Evolutionary conservation across 2,113 vertebrate species (phyloP).

Genomic region (Arenaria interpres): DNA sequence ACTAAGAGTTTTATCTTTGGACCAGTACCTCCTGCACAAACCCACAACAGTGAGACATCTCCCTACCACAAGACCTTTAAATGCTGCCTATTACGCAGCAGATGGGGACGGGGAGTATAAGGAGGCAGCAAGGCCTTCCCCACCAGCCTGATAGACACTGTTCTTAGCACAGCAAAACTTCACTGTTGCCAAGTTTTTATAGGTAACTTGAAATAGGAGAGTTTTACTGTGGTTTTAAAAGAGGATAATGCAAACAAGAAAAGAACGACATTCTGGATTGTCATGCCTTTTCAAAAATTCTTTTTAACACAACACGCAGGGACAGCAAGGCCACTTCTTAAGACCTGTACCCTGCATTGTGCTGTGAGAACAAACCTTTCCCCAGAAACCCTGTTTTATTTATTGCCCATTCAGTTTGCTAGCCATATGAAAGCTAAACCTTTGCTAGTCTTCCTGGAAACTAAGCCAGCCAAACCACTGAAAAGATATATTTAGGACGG

Average conservation of each 20-base stretch:
- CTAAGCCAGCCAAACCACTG: not conserved
- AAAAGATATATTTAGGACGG: conserved; percentile 35
- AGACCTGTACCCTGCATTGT: not conserved
- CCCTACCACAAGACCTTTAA: not conserved
- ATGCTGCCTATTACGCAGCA: not conserved
- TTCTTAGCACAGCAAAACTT: not conserved
- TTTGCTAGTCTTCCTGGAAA: conserved; percentile 54
- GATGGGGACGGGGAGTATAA: not conserved
- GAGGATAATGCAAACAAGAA: not conserved
- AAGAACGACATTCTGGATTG: not conserved
- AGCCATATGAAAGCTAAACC: not conserved
- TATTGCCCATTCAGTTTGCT: conserved; percentile 8
- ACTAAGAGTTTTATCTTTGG: not conserved
- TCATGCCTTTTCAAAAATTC: not conserved
- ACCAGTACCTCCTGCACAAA: not conserved
- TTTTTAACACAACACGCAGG: not conserved
- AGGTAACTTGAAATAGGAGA: not conserved
- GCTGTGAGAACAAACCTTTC: not conserved
- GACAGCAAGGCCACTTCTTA: not conserved
- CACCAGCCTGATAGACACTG: not conserved
- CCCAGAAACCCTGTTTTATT: not conserved
- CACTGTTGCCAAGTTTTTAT: not conserved
- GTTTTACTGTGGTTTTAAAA: not conserved
- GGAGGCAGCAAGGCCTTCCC: not conserved
- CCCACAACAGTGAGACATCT: not conserved